A percentile compares a stretch with the other conserved stretches of the same genome.
phyloP scores from a whole-genome alignment of 2,888 invertebrate genomes.

The Candidula unifasciata region DNA sequence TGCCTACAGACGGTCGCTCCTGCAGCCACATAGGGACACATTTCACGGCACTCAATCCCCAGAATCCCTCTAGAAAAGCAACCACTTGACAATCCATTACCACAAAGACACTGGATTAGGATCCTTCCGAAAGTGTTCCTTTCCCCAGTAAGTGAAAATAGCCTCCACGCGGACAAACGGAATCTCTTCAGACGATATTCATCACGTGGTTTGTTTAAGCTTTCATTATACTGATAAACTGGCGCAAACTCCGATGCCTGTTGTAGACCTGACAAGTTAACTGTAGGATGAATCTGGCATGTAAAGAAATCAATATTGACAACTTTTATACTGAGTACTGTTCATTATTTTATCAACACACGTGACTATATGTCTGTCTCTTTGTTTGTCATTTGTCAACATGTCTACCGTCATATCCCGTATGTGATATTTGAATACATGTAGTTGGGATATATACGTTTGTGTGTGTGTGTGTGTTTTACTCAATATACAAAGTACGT shows the following conservation, averaged over 20 bases:
- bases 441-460: too few relatives aligned
- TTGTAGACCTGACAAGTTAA: background rate
- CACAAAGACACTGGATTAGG: constrained; percentile 41
- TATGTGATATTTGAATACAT: too few relatives aligned
- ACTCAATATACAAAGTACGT: too few relatives aligned
- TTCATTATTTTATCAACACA: constrained; percentile 13
- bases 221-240: background rate
- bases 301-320: background rate
- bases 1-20: constrained; percentile 12
- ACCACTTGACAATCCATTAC: constrained; percentile 43
- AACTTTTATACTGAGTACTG: background rate
- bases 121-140: background rate
- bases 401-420: background rate
- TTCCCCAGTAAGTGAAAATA: background rate
- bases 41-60: constrained; percentile 23
- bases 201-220: background rate
- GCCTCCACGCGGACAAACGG: background rate
- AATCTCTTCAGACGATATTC: background rate
- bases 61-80: constrained; percentile 25
- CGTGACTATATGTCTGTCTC: constrained; percentile 23
- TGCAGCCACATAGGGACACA: background rate
- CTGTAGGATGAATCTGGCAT: background rate
- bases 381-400: background rate
- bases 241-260: too few relatives aligned
- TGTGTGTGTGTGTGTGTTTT: too few relatives aligned